Percentiles rank a stretch among this genome's conserved stretches.
Evolutionary conservation across 2,113 vertebrate genomes (phyloP).

Genomic region (Phaethornis superciliosus): DNA sequence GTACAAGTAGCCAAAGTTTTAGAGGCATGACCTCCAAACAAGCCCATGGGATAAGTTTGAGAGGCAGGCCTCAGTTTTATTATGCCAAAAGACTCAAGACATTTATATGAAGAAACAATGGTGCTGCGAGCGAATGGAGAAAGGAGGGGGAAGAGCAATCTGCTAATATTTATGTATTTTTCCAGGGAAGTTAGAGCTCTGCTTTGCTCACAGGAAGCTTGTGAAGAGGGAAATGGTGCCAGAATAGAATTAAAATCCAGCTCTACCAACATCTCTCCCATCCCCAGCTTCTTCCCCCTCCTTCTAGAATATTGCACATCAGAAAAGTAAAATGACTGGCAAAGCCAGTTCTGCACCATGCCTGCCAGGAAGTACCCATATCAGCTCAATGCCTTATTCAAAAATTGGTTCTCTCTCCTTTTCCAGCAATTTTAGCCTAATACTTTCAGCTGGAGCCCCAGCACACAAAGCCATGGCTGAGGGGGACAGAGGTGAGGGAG

Average conservation of each 20-base stretch:
- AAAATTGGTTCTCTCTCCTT: not conserved
- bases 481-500: not conserved
- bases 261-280: not conserved
- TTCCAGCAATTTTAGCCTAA: not conserved
- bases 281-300: not conserved
- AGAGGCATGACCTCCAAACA: slow-evolving; percentile 7
- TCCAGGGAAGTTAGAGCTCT: not conserved
- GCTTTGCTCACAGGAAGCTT: not conserved
- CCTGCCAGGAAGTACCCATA: not conserved
- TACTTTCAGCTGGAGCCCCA: not conserved
- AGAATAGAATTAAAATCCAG: not conserved
- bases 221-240: not conserved
- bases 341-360: not conserved
- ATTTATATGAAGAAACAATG: not conserved
- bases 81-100: not conserved
- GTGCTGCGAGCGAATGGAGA: not conserved
- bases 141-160: accelerated
- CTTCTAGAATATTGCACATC: slow-evolving; percentile 15
- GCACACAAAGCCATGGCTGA: not conserved
- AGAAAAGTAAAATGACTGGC: not conserved
- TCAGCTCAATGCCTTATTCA: not conserved
- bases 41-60: not conserved
- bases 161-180: not conserved
- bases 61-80: not conserved
- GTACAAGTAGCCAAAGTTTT: slow-evolving; percentile 2